These are phyloP conservation scores for Eupithecia pulchellata DNA, from an alignment of 2,888 invertebrate species.

Conservation along the genomic window DNA sequence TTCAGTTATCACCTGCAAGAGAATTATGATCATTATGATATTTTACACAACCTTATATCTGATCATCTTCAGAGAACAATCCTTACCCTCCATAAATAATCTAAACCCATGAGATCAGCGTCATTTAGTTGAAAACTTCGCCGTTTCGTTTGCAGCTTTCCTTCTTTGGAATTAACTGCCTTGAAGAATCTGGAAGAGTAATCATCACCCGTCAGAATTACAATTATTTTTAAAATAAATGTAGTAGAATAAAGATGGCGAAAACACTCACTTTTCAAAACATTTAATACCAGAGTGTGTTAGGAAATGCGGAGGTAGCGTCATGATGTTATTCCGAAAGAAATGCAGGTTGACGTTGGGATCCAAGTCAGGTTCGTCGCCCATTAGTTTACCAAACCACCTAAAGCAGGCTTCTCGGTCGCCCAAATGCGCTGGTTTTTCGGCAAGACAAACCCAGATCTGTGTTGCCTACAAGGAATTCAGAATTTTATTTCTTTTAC, in stretches of 20 bases:
- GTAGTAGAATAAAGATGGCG: constrained; percentile 85
- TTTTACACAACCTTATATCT: neutral
- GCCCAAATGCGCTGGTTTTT: constrained; percentile 95
- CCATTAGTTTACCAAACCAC: constrained; percentile 99
- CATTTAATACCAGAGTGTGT: constrained; percentile 98
- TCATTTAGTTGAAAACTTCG: constrained; percentile 95
- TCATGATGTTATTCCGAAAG: constrained; percentile 97
- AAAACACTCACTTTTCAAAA: constrained; percentile 84
- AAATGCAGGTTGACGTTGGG: constrained; percentile 98
- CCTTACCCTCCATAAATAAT: constrained; percentile 96
- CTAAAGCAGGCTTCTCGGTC: constrained; percentile 99
- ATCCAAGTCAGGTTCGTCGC: constrained; percentile 98
- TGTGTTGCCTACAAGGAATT: constrained; percentile 89
- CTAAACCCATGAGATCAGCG: constrained; percentile 97
- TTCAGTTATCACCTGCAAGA: constrained; percentile 90
- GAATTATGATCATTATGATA: neutral
- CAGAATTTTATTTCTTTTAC: constrained; percentile 29
- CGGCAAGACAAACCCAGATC: constrained; percentile 98
- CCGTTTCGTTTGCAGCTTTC: constrained; percentile 94
- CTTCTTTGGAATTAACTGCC: constrained; percentile 97
- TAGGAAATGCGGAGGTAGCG: constrained; percentile 94
- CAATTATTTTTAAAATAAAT: constrained; percentile 65
- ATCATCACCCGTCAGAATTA: constrained; percentile 83
- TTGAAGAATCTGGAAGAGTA: constrained; percentile 91
- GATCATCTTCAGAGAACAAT: neutral